These are phyloP conservation scores for Cerceris rybyensis DNA, from an alignment of 2,888 invertebrate genomes.

Conservation along the genomic window DNA sequence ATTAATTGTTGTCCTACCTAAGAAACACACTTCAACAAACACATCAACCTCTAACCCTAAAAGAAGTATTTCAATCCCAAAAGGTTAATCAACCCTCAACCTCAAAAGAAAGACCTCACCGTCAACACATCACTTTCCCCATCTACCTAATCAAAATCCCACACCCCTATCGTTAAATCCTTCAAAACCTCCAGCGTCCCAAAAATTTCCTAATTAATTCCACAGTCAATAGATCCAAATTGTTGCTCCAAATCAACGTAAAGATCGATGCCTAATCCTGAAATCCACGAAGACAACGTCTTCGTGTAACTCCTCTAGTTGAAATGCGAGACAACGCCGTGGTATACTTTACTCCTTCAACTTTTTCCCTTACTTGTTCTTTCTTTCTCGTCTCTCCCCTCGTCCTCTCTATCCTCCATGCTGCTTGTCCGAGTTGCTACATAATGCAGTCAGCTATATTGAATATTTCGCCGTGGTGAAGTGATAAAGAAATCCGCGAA, in stretches of 20 bases:
- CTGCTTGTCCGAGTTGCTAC: slow-evolving; percentile 65
- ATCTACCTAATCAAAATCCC: too few relatives aligned
- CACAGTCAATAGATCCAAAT: too few relatives aligned
- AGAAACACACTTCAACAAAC: too few relatives aligned
- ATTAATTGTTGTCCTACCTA: too few relatives aligned
- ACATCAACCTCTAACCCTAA: too few relatives aligned
- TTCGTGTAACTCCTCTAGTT: slow-evolving; percentile 41
- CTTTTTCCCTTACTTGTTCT: slow-evolving; percentile 34
- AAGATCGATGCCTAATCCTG: neutral
- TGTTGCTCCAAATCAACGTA: neutral
- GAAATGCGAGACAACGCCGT: slow-evolving; percentile 56
- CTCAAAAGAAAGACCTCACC: too few relatives aligned
- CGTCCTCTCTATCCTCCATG: neutral
- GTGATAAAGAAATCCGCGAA: slow-evolving; percentile 77
- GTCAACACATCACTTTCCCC: too few relatives aligned
- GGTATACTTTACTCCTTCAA: slow-evolving; percentile 56
- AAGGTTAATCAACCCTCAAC: too few relatives aligned
- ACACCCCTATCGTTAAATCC: too few relatives aligned
- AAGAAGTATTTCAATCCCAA: too few relatives aligned
- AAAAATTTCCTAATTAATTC: too few relatives aligned
- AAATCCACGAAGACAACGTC: neutral
- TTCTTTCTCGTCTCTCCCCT: neutral
- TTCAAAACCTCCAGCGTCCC: too few relatives aligned
- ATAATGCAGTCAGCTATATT: slow-evolving; percentile 78
- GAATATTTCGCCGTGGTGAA: slow-evolving; percentile 75